Evolutionary conservation across 2,888 invertebrate genomes (phyloP).

Genomic region (Aplocera efformata): DNA sequence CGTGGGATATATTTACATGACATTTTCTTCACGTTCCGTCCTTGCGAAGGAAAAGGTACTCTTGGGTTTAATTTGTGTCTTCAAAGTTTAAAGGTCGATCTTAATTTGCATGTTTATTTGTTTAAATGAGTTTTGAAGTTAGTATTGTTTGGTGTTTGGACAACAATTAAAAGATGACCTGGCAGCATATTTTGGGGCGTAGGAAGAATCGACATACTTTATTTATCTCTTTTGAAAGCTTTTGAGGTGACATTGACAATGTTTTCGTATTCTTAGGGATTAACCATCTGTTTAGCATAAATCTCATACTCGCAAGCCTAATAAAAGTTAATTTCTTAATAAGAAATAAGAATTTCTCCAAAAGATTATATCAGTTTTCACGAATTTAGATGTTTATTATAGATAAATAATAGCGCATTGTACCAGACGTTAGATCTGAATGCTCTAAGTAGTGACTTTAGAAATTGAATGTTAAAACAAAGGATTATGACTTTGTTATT

Average conservation of each 20-base stretch:
- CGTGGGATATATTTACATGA: conserved; percentile 48
- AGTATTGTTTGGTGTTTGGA: conserved; percentile 2
- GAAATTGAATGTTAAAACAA: no score
- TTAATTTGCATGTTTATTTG: conserved; percentile 2
- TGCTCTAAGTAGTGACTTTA: no score
- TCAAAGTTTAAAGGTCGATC: conserved; percentile 9
- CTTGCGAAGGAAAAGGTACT: conserved; percentile 13
- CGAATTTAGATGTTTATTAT: no score
- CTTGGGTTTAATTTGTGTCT: conserved; percentile 9
- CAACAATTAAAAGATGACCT: no score
- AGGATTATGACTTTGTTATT: no score
- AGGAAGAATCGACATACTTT: no score
- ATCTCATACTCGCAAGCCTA: conserved; percentile 20
- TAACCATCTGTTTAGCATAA: conserved; percentile 26
- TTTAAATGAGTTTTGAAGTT: conserved; percentile 1
- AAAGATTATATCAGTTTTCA: neutral
- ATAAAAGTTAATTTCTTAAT: no score
- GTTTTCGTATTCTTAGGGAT: conserved; percentile 28
- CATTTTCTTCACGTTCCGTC: conserved; percentile 32
- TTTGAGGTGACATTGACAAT: conserved; percentile 24
- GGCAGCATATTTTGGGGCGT: no score
- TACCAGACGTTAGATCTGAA: no score
- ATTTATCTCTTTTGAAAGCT: conserved; percentile 11
- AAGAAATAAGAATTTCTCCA: conserved; percentile 6
- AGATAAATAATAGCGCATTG: no score